Evolutionary conservation across 2,888 invertebrate genomes (phyloP).

Genomic region (Saturnia pavonia): DNA sequence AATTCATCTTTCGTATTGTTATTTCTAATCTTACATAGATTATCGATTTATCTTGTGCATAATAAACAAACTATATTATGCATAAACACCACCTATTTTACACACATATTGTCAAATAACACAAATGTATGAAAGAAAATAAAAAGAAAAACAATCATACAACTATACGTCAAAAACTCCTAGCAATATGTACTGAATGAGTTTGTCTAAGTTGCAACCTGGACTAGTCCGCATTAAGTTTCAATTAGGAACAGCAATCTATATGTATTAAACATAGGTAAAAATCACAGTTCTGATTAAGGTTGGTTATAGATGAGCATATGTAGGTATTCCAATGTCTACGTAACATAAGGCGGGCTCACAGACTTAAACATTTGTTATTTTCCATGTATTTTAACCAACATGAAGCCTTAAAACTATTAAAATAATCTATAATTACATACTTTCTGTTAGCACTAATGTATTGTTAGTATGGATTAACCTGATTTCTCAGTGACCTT

Average conservation of each 20-base stretch:
- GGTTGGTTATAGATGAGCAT: background rate
- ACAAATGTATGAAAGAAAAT: too few species aligned
- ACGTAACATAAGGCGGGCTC: background rate
- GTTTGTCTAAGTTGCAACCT: background rate
- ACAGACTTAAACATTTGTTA: background rate
- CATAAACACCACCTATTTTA: too few species aligned
- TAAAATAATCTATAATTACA: background rate
- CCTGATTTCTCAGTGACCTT: slow-evolving; percentile 11
- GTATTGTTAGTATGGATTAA: slow-evolving; percentile 2
- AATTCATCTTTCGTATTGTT: too few species aligned
- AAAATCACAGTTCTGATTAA: background rate
- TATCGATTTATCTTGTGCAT: too few species aligned
- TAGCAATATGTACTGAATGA: background rate
- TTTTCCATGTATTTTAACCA: background rate
- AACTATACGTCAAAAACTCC: background rate
- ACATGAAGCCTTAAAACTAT: background rate
- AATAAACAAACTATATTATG: too few species aligned
- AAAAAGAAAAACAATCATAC: too few species aligned
- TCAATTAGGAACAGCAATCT: background rate
- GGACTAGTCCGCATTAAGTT: background rate
- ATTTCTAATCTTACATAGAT: too few species aligned
- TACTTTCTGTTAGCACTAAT: background rate
- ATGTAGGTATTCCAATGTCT: background rate
- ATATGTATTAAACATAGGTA: background rate
- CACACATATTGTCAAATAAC: too few species aligned